Conservation (phyloP, 2,797 vertebrate genomes). For the Gymnopithys bicolor region DNA sequence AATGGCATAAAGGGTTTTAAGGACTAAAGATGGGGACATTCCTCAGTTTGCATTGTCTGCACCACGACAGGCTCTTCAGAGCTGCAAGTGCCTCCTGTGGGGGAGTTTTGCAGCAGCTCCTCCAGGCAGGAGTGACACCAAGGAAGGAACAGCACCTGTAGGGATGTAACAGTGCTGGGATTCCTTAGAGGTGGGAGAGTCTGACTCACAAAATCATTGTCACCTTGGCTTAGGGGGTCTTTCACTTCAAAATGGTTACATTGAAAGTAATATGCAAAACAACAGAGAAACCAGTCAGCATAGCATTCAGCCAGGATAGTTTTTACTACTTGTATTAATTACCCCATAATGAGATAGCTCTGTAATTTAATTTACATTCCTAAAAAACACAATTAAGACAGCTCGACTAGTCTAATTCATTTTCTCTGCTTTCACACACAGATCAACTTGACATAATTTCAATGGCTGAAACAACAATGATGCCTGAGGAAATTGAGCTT, state of each 20-base stretch:
- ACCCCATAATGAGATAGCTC: background rate
- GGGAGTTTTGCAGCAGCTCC: background rate
- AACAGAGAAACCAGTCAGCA: background rate
- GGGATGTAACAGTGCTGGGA: background rate
- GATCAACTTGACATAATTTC: constrained; percentile 92
- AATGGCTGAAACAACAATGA: constrained; percentile 96
- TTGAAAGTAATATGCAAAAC: background rate
- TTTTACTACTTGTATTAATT: constrained; percentile 22
- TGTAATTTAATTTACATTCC: constrained; percentile 29
- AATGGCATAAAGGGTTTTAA: background rate
- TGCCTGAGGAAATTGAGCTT: constrained; percentile 95
- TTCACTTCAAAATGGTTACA: background rate
- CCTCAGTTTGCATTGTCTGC: background rate
- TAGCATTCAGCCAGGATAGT: background rate
- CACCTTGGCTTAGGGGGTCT: background rate
- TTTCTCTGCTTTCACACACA: constrained; percentile 64
- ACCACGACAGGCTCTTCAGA: background rate
- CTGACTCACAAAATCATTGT: background rate
- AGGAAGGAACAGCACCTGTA: background rate
- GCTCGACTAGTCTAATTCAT: background rate
- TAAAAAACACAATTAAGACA: background rate
- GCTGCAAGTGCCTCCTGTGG: background rate
- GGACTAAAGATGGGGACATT: background rate
- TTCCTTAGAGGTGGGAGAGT: background rate
- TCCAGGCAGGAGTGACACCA: background rate